These are phyloP conservation scores for Hirundichthys speculiger DNA, from an alignment of 2,113 vertebrate species.

Conservation along the genomic window DNA sequence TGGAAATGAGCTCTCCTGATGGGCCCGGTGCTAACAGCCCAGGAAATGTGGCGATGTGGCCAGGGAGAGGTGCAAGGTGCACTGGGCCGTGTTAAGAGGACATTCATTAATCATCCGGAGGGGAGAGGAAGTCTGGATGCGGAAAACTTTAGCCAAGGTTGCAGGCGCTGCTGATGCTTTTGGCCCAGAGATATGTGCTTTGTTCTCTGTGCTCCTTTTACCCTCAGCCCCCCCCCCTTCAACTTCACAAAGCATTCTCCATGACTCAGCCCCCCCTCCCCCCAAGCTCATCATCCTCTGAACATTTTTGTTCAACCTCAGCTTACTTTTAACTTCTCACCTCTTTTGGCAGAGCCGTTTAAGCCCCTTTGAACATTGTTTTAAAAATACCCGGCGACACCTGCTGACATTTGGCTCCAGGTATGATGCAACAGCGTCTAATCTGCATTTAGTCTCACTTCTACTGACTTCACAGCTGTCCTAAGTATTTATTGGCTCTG, in stretches of 20 bases:
- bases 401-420: too few species aligned
- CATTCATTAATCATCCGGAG: constrained; percentile 60
- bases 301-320: constrained; percentile 22
- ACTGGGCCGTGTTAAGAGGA: constrained; percentile 26
- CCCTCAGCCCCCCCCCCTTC: neutral
- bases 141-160: constrained; percentile 2
- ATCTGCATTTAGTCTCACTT: too few species aligned
- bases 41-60: constrained; percentile 24
- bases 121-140: constrained; percentile 2
- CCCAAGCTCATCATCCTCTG: constrained; percentile 16
- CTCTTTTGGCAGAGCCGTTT: constrained; percentile 10
- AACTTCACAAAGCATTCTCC: constrained; percentile 22
- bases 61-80: constrained; percentile 22
- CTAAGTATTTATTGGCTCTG: too few species aligned
- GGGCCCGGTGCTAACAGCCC: constrained; percentile 32
- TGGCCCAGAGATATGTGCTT: constrained; percentile 32
- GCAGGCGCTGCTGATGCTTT: constrained; percentile 16
- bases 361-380: neutral
- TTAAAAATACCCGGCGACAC: too few species aligned
- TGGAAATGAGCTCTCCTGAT: constrained; percentile 27
- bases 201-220: constrained; percentile 29
- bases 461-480: too few species aligned
- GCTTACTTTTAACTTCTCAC: constrained; percentile 1
- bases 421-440: too few species aligned
- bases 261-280: constrained; percentile 26